Conservation (phyloP, 2,113 vertebrate species). For the Catharus minimus region DNA sequence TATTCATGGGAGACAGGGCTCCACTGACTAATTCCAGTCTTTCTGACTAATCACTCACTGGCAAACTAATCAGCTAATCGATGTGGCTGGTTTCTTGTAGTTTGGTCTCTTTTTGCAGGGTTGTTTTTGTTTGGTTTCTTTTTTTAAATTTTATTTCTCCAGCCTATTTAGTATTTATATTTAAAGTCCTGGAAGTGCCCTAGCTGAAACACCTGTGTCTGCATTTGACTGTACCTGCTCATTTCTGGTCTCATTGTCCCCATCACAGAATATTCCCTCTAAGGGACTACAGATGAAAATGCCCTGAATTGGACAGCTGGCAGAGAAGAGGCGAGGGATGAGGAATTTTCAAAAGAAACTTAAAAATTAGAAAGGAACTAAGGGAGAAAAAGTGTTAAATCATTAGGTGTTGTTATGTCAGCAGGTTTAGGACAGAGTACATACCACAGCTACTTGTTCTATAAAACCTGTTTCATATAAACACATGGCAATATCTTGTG, state of each 20-base stretch:
- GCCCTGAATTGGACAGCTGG: not conserved
- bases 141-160: not conserved
- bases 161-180: slow-evolving; percentile 50
- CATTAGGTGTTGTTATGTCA: not conserved
- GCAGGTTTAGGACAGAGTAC: not conserved
- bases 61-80: slow-evolving; percentile 78
- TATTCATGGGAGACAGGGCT: slow-evolving; percentile 68
- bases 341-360: not conserved
- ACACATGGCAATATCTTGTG: not conserved
- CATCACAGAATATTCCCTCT: not conserved
- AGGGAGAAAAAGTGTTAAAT: not conserved
- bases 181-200: slow-evolving; percentile 44
- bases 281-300: not conserved
- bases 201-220: not conserved
- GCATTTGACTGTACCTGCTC: not conserved
- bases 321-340: not conserved
- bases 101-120: not conserved
- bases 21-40: slow-evolving; percentile 72
- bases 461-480: not conserved
- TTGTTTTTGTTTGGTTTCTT: not conserved
- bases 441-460: not conserved
- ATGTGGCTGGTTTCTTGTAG: slow-evolving; percentile 54
- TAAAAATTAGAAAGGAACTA: not conserved
- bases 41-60: slow-evolving; percentile 70
- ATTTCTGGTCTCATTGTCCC: not conserved